Base-by-base conservation (phyloP, 2,888 invertebrate genomes). In the Helicoverpa assulta region DNA sequence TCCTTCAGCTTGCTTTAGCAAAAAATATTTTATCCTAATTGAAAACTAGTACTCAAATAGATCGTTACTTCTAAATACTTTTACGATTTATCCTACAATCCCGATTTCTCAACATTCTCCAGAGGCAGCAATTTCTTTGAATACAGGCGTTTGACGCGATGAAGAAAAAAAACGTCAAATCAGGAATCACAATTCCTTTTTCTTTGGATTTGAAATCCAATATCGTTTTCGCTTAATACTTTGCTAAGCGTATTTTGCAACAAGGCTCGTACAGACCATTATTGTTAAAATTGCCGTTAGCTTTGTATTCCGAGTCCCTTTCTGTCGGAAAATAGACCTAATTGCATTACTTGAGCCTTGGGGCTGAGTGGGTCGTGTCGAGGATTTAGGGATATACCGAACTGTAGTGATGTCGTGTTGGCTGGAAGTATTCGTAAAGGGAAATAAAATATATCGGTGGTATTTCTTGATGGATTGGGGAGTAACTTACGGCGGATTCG, bases 381-480 rank as follows among this genome's bases (percentile, higher is more conserved):
- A 67, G 63, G 74, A 76, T 82, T 81, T 73, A 70, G 60, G 58
- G 73, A 77, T 75, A 70, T 74, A 69, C 37, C 26, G 37, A 64
- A 62, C 37, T 72, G 40, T 67, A 68, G 63, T 66, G 70, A 57
- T 67, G 68, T 73, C 68, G 65, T 77, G 76, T 76, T 67, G 52
- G 68, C 63, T 68, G 70, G 57, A 52, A 68, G 52, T 64, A 78
- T 76, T 66, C 73, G 58, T 19, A 69, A 69, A 78, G 63, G 70
- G 65, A 82, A 83, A 86, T 83, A 82, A 81, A 84, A 85, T 83
- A 70, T 83, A 82, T 83, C 71, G 83, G 70, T 76, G 65, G 77
- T 80, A 79, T 82, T 79, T 75, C 67, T 69, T 76, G 77, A 82
- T 76, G 73, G 77, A 83, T 85, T 81, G 74, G 70, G 72, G 57